These are phyloP conservation scores for Fulica atra DNA, from an alignment of 2,113 vertebrate species.

Conservation along the genomic window DNA sequence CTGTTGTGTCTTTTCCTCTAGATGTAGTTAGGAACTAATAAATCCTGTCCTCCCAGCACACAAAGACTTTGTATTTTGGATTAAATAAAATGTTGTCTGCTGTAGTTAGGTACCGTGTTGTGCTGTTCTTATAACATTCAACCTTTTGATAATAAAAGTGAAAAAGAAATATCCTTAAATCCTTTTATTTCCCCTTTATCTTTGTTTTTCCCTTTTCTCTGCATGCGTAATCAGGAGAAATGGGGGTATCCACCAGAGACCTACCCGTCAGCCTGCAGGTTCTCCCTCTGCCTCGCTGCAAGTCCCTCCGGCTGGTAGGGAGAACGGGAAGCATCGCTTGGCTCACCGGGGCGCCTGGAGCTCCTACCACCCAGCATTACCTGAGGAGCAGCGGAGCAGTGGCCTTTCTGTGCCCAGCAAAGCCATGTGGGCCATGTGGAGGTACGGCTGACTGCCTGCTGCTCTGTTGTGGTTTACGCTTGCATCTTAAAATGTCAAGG, in stretches of 20 bases:
- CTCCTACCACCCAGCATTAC: conserved; percentile 15
- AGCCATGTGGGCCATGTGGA: conserved; percentile 64
- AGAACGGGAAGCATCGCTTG: conserved; percentile 66
- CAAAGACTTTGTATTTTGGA: not conserved
- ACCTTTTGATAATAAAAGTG: not conserved
- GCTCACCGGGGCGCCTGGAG: conserved; percentile 63
- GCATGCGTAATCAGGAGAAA: conserved; percentile 40
- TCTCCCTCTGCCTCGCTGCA: not conserved
- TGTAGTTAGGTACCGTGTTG: not conserved
- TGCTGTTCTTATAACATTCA: not conserved
- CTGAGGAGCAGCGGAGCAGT: not conserved
- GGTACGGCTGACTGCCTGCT: conserved; percentile 20
- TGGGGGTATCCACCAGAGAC: not conserved
- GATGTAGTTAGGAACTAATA: not conserved
- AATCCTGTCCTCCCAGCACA: not conserved
- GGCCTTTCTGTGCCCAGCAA: conserved; percentile 32
- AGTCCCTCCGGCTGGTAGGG: not conserved
- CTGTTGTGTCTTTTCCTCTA: not conserved
- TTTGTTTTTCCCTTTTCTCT: not conserved
- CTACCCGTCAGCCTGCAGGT: not conserved
- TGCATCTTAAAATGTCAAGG: not conserved
- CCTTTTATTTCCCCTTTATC: not conserved
- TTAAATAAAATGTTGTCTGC: not conserved
- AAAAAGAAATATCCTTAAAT: not conserved
- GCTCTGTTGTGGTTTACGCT: accelerated